phyloP scores from a whole-genome alignment of 1,140 invertebrate genomes.

The Sinella curviseta region DNA sequence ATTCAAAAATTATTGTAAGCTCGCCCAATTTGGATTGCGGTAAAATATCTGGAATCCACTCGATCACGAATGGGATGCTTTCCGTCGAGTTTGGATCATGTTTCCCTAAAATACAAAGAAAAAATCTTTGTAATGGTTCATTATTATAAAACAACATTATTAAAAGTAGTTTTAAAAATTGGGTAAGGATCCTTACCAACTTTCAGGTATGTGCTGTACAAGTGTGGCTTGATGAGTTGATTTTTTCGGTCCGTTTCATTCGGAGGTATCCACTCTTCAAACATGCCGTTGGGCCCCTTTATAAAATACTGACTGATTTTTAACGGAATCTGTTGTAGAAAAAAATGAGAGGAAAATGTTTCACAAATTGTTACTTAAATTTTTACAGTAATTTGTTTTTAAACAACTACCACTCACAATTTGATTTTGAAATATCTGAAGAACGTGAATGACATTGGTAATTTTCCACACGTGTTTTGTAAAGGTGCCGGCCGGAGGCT shows the following conservation, averaged over 20 bases:
- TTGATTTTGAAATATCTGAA: constrained; percentile 73
- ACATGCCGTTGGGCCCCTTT: constrained; percentile 68
- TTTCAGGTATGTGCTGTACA: constrained; percentile 71
- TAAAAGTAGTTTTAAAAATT: constrained; percentile 29
- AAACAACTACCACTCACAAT: constrained; percentile 56
- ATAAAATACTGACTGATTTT: constrained; percentile 69
- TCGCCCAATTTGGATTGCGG: constrained; percentile 69
- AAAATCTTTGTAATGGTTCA: constrained; percentile 37
- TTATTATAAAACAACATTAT: constrained; percentile 34
- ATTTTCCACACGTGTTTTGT: constrained; percentile 75
- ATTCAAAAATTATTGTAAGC: constrained; percentile 67
- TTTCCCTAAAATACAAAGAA: constrained; percentile 58
- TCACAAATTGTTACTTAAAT: constrained; percentile 20
- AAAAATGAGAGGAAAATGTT: constrained; percentile 43
- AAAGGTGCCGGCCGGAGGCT: constrained; percentile 68
- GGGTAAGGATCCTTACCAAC: constrained; percentile 63
- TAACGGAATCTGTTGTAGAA: constrained; percentile 65
- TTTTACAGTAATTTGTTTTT: not conserved
- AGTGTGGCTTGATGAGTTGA: constrained; percentile 65
- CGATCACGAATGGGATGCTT: constrained; percentile 71
- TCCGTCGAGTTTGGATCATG: constrained; percentile 63
- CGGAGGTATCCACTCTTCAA: constrained; percentile 62
- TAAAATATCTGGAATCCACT: constrained; percentile 76
- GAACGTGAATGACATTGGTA: constrained; percentile 71
- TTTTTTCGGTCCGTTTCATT: constrained; percentile 59